These are phyloP conservation scores for Glandiceps talaboti DNA, from an alignment of 53 echinoderm and acorn worm genomes.

Conservation along the genomic window DNA sequence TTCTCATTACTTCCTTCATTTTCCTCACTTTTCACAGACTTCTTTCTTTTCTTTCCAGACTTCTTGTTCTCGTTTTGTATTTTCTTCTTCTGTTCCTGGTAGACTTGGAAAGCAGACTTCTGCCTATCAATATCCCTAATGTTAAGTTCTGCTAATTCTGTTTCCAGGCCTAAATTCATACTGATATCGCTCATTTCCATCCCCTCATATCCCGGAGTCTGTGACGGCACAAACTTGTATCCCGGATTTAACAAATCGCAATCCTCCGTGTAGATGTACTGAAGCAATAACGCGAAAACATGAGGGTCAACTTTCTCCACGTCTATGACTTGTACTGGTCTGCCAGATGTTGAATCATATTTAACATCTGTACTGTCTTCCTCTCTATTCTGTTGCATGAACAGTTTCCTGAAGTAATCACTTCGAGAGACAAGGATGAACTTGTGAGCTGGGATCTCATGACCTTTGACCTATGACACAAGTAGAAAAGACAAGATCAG, in stretches of 20 bases:
- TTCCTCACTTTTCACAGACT: conserved; percentile 32
- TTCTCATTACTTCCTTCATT: conserved; percentile 20
- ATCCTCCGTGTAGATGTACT: conserved; percentile 74
- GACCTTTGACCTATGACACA: conserved; percentile 29
- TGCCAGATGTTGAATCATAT: background rate
- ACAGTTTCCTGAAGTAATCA: conserved; percentile 64
- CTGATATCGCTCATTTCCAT: background rate
- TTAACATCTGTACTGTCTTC: background rate
- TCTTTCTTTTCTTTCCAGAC: conserved; percentile 11
- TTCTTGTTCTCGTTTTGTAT: conserved; percentile 15
- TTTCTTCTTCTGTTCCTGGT: conserved; percentile 28
- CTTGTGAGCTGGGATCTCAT: conserved; percentile 58
- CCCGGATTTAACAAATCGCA: conserved; percentile 51
- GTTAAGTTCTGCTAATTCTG: conserved; percentile 20
- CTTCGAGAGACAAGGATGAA: conserved; percentile 64
- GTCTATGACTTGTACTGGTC: background rate
- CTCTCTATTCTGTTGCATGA: conserved; percentile 18
- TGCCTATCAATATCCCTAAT: conserved; percentile 40
- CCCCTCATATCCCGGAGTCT: background rate
- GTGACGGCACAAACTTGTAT: background rate
- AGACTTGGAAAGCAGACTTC: conserved; percentile 45
- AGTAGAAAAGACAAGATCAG: background rate
- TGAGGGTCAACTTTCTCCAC: conserved; percentile 25
- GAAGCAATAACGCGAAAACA: conserved; percentile 35
- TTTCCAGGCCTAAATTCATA: conserved; percentile 5